Base-by-base conservation (phyloP, 2,888 invertebrate species). In the Biston stratarius region DNA sequence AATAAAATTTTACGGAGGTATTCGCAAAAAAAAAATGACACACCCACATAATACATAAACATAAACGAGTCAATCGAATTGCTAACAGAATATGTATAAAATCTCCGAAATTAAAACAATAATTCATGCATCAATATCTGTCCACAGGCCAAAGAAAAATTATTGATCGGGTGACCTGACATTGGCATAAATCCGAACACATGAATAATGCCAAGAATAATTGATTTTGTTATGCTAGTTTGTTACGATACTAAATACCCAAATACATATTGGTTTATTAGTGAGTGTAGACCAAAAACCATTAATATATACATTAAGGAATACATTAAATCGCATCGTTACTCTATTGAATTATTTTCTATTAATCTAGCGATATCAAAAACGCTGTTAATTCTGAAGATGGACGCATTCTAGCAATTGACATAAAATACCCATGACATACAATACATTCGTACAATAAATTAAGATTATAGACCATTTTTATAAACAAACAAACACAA, bases 101-200 rank as follows among this genome's bases (percentile, higher is more conserved):
- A 56, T 59, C 38, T 52, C 49, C 62, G 59, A 42, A 40, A 58
- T 11, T 47, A 49, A 59, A 59, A 59, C 40, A 59, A 42, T 49
- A 49, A 40, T 42, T 42, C 40, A 15, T 11, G 6, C 40, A 38
- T 34, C 24, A 14, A 33, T 52, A 61, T 36, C 60, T 44, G 52
- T 52, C 33, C 63, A 44, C 59, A 60, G 42, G 12, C 12, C 72
- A 67, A 77, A 77, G 72, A 73, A 61, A 81, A 81, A 79, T 80
- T 73, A 77, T 74, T 74, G 75, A 77, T 77, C 77, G 76, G 71
- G 75, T 80, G 76, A 79, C 78, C 77, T 69, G 70, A 64, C 67
- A 67, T 78, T 83, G 84, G 84, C 84, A 70, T 57, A 38, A 34
- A 24, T 76, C 82, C 84, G 83, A 81, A 52, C 53, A 61, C 74